Evolutionary conservation across 2,888 invertebrate genomes (phyloP), one percentile per base, ranked within the genome.

Genomic region (Ametastegia equiseti): DNA sequence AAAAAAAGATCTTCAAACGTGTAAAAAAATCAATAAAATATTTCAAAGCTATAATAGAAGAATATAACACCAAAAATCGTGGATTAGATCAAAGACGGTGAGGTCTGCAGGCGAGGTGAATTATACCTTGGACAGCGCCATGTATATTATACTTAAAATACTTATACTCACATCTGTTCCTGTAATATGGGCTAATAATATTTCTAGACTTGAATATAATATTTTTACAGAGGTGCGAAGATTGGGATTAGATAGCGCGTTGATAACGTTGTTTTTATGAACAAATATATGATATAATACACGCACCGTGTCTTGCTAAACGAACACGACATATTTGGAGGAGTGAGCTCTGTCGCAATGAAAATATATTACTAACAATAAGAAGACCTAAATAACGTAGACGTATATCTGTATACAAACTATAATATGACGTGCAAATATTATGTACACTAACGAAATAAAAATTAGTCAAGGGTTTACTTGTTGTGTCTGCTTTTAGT

Each of bases 171-270:
- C 47, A 65, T 36, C 11, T 45, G 27, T 33, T 30, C 15, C 73
- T 30, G 2, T 33, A 19, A 33, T 19, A 0, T 11, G 15, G 19
- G 47, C 47, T 42, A 79, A 65, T 67, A 63, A 45, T 36, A 19
- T 23, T 23, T 11, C 33, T 47, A 36, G 33, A 15, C n/a, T n/a
- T n/a, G n/a, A 54, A 19, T 7, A 15, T 80, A 1, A 39, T 65
- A 57, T 54, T 81, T 82, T 90, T 91, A 79, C 84, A 91, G 2
- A 95, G 95, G 88, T 96, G 96, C 87, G 95, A 95, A 27, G 96
- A 96, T 87, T 96, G 96, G 96, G 94, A 94, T 80, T 93, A n/a
- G n/a, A n/a, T n/a, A n/a, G n/a, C 94, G 82, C 85, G 63, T 23
- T 50, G 27, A 77, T 57, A 82, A 54, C 85, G 84, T 6, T 19